Evolutionary conservation across 2,113 vertebrate species (phyloP).

Genomic region (Oriolus oriolus): DNA sequence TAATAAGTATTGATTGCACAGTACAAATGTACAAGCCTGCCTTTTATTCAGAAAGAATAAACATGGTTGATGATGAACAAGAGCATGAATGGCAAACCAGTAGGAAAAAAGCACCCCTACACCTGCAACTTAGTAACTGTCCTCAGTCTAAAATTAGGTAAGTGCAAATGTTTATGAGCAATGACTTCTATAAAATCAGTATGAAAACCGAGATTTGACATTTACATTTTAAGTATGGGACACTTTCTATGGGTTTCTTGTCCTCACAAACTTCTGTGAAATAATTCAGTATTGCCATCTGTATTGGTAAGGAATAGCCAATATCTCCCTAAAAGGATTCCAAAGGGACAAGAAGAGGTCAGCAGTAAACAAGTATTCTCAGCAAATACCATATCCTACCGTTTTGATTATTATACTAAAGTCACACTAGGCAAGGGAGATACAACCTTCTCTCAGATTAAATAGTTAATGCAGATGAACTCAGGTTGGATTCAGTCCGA

Average conservation of each 20-base stretch:
- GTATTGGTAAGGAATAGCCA: not conserved
- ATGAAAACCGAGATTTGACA: conserved; percentile 44
- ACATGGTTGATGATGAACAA: conserved; percentile 11
- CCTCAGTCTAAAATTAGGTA: conserved; percentile 45
- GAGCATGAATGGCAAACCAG: not conserved
- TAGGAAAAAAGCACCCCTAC: conserved; percentile 25
- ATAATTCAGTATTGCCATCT: conserved; percentile 23
- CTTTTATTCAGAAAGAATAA: conserved; percentile 67
- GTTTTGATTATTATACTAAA: not conserved
- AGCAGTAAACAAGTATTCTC: not conserved
- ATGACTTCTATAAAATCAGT: conserved; percentile 39
- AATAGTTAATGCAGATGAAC: not conserved
- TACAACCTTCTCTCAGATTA: not conserved
- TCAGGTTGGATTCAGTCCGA: rapidly evolving
- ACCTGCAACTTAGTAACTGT: conserved; percentile 47
- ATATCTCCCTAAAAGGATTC: not conserved
- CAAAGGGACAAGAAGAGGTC: not conserved
- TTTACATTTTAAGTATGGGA: conserved; percentile 48
- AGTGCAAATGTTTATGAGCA: conserved; percentile 49
- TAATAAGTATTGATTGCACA: conserved; percentile 64
- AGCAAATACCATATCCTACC: not conserved
- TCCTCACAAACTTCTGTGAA: not conserved
- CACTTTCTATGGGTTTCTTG: conserved; percentile 6
- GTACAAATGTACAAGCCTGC: conserved; percentile 5
- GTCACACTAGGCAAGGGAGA: not conserved